Base-by-base conservation (phyloP, 2,888 invertebrate species). In the Peribatodes rhomboidaria region DNA sequence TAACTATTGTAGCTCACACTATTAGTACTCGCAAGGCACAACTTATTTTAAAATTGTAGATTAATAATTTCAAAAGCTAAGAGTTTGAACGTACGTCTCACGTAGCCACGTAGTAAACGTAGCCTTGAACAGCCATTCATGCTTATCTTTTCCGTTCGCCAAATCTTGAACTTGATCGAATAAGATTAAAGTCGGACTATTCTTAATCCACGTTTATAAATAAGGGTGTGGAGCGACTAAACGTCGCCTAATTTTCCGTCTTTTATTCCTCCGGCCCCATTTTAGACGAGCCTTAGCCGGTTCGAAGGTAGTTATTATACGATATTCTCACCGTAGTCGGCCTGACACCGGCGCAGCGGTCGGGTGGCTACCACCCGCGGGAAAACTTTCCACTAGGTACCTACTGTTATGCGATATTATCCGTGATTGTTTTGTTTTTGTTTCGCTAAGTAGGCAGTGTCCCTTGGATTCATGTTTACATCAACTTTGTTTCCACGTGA, bases 301-400 rank as follows among this genome's bases (percentile, higher is more conserved):
- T 76, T 77, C 78, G 76, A 76, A 78, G 80, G 80, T 44, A 60
- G 82, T 80, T 87, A 83, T 83, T 82, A 85, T 84, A 78, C 76
- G 78, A 76, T 79, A 76, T 79, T 83, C 76, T 78, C 79, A 77
- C 80, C 74, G 83, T 84, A 86, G 86, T 84, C 81, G 79, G 78
- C 79, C 81, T 79, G 83, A 82, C 80, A 74, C 77, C 80, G 81
- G 65, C 79, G 83, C 72, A 75, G 73, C 80, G 81, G 75, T 71
- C 72, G 74, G 75, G 62, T 75, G 75, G 72, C 73, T 68, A 65
- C 73, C 76, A 76, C 71, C 70, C 71, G 64, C 72, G 67, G 62
- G 35, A 78, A 50, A 78, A 77, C 71, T 79, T 81, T 74, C 68
- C 68, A 71, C 65, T 68, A 71, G 66, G 71, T 72, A 49, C 49